Base-by-base conservation (phyloP, 2,888 invertebrate species). In the Bellardia bayeri region DNA sequence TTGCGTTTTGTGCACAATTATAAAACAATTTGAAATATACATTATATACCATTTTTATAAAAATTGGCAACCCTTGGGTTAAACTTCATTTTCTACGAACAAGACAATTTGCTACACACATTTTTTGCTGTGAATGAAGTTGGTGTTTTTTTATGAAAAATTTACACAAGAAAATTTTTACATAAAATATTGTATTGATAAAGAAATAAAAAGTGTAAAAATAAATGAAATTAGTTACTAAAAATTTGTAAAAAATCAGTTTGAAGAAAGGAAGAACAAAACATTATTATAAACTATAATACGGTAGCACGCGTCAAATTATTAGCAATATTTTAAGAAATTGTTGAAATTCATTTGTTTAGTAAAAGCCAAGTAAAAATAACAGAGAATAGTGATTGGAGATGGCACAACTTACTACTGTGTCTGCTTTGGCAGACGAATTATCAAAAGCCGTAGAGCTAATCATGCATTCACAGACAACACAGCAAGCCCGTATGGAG, bases 391-490 rank as follows among this genome's bases (percentile, higher is more conserved):
- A 42, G 8, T 0, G 33, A n/a, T 66, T 16, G 13, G 7, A 68
- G 2, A 92, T 93, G 93, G 91, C 93, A 86, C 92, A 92, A 86
- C 93, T 91, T 83, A 90, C 91, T 78, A 91, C 90, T 76, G 92
- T 93, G 13, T 90, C 92, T 75, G 93, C 93, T 4, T 88, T 94
- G 68, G 97, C 97, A 88, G 96, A 96, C 82, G 97, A 97, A 93
- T 94, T 98, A 90, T 97, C 97, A 82, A 95, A 96, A 82, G 97
- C 97, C 68, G 96, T 98, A 54, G 97, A 97, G 91, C 94, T 97
- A 16, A 97, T 97, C 85, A 96, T 98, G 95, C 96, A 97, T 91
- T 96, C 97, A n/a, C 94, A 95, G 85, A 96, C 97, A 51, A 95
- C 96, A 14, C 97, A 97, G 89, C 95, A 96, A 86, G 96, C 96